These are phyloP conservation scores for Aulostomus chinensis DNA, from an alignment of 2,797 vertebrate genomes.

Conservation along the genomic window DNA sequence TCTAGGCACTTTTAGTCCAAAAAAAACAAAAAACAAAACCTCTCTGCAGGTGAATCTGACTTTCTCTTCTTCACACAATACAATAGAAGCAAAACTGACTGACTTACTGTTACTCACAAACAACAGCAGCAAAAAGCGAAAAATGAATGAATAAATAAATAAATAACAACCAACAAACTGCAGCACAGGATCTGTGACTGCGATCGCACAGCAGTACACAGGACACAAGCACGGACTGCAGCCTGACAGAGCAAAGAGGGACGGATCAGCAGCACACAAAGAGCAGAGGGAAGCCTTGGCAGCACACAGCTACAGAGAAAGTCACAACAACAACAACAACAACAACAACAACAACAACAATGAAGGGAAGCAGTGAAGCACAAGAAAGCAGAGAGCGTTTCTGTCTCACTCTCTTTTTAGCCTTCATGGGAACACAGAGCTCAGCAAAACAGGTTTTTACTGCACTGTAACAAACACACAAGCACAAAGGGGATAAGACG, in stretches of 20 bases:
- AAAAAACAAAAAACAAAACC: neutral
- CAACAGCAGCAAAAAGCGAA: too few relatives aligned
- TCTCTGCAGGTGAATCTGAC: neutral
- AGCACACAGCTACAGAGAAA: constrained; percentile 51
- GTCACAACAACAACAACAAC: too few relatives aligned
- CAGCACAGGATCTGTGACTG: constrained; percentile 37
- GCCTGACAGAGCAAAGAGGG: constrained; percentile 42
- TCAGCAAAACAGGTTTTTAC: constrained; percentile 62
- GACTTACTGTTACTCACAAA: neutral
- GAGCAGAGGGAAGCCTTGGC: constrained; percentile 55
- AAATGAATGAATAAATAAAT: too few relatives aligned
- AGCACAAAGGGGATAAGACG: constrained; percentile 36
- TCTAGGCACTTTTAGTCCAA: neutral
- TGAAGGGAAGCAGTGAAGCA: constrained; percentile 51
- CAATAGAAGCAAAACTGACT: constrained; percentile 8
- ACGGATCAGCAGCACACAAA: constrained; percentile 45
- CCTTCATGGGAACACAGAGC: constrained; percentile 37
- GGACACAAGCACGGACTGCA: constrained; percentile 33
- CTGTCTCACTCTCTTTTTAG: constrained; percentile 35
- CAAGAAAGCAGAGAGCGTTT: constrained; percentile 36
- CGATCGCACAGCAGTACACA: constrained; percentile 29
- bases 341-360: too few relatives aligned
- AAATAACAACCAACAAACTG: too few relatives aligned
- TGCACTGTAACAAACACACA: constrained; percentile 70
- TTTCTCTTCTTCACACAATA: constrained; percentile 18